Evolutionary conservation across 2,113 vertebrate species (phyloP).

Genomic region (Gobius niger): DNA sequence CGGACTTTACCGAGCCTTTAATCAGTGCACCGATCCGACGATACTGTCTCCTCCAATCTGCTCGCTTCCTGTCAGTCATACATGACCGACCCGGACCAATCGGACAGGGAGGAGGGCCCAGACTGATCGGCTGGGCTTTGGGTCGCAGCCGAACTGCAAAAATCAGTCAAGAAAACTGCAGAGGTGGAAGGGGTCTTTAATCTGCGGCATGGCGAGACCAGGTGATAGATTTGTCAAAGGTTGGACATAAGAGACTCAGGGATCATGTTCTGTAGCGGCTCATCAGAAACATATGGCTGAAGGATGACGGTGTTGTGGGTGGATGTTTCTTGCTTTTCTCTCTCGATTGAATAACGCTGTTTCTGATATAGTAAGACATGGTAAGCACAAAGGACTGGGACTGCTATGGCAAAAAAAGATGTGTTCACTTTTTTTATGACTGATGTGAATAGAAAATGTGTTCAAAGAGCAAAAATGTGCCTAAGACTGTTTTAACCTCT

Average conservation of each 20-base stretch:
- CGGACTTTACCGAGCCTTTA: conserved; percentile 75
- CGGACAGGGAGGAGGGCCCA: conserved; percentile 40
- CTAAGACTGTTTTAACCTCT: too few relatives aligned
- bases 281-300: conserved; percentile 64
- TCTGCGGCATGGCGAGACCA: conserved; percentile 58
- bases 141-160: conserved; percentile 62
- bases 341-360: too few relatives aligned
- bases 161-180: conserved; percentile 67
- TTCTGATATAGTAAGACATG: too few relatives aligned
- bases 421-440: too few relatives aligned
- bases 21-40: conserved; percentile 75
- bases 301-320: conserved; percentile 36
- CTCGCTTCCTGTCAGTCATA: conserved; percentile 79
- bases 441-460: too few relatives aligned
- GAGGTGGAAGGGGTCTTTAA: conserved; percentile 71
- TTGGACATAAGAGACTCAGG: conserved; percentile 58
- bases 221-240: conserved; percentile 72
- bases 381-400: too few relatives aligned
- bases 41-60: conserved; percentile 77
- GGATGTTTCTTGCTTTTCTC: too few relatives aligned
- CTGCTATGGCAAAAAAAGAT: too few relatives aligned
- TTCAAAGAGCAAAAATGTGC: too few relatives aligned
- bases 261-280: conserved; percentile 63
- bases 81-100: conserved; percentile 69
- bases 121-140: conserved; percentile 57